Percentiles rank a stretch among this genome's conserved stretches.
Conservation (phyloP, 2,888 invertebrate species). For the Eucera pruinosa region DNA sequence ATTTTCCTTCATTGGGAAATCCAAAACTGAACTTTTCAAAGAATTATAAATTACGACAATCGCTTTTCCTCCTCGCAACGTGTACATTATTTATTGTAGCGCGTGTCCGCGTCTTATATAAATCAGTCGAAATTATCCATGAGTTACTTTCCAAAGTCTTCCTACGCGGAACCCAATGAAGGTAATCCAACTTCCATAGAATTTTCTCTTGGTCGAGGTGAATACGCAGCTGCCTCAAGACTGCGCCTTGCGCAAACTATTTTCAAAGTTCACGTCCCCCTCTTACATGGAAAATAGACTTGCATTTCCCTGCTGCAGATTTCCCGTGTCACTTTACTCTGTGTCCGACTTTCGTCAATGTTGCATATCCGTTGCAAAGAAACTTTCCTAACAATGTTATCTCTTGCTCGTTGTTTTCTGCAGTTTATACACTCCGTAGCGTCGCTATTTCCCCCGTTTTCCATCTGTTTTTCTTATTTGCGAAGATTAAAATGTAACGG, state of each 20-base stretch:
- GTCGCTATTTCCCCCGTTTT: background rate
- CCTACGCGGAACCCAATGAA: slow-evolving; percentile 15
- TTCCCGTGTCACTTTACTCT: slow-evolving; percentile 31
- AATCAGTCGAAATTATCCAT: slow-evolving; percentile 29
- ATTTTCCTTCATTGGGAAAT: background rate
- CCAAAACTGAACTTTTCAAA: background rate
- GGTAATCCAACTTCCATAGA: slow-evolving; percentile 41
- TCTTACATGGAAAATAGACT: slow-evolving; percentile 63
- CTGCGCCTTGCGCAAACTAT: slow-evolving; percentile 44
- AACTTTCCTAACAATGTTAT: slow-evolving; percentile 38
- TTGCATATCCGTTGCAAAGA: slow-evolving; percentile 14
- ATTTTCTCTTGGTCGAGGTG: slow-evolving; percentile 8
- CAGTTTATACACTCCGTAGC: background rate
- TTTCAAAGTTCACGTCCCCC: slow-evolving; percentile 57
- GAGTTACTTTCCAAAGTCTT: background rate
- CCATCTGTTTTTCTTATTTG: background rate
- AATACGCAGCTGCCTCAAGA: slow-evolving; percentile 5
- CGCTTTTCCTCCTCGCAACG: no score
- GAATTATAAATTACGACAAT: no score
- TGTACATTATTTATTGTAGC: no score
- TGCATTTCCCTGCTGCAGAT: slow-evolving; percentile 56
- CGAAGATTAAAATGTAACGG: no score
- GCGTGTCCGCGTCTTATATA: background rate
- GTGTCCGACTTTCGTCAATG: slow-evolving; percentile 52
- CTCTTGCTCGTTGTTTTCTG: background rate